Evolutionary conservation across 2,113 vertebrate genomes (phyloP).

Genomic region (Rutilus rutilus): DNA sequence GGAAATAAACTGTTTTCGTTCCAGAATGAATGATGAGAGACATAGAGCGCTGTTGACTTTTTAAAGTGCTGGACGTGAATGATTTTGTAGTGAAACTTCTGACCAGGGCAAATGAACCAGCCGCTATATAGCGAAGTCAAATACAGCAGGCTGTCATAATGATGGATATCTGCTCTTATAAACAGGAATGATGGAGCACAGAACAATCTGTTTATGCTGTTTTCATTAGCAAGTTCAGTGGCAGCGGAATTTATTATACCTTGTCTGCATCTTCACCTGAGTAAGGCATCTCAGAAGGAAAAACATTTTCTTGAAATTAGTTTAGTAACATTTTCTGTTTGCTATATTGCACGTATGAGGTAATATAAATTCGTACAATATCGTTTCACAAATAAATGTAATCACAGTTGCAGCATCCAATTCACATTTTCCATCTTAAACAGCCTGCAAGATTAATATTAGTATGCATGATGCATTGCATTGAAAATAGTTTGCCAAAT

Average conservation of each 20-base stretch:
- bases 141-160: constrained; percentile 44
- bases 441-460: neutral
- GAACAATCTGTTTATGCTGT: constrained; percentile 29
- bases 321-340: neutral
- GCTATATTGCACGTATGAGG: neutral
- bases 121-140: constrained; percentile 44
- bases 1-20: constrained; percentile 44
- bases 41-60: constrained; percentile 39
- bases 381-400: neutral
- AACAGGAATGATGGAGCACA: constrained; percentile 22
- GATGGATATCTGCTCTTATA: constrained; percentile 46
- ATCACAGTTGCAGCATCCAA: neutral
- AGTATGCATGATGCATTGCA: neutral
- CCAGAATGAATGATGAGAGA: constrained; percentile 27
- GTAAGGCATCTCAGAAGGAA: neutral
- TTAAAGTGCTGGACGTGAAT: constrained; percentile 47
- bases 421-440: neutral
- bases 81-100: constrained; percentile 28
- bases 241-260: constrained; percentile 5
- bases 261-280: neutral
- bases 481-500: neutral
- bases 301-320: neutral
- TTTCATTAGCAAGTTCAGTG: constrained; percentile 36
- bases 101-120: constrained; percentile 48
- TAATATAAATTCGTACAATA: neutral